Base-by-base conservation (phyloP, 2,888 invertebrate genomes). In the Thera obeliscata region DNA sequence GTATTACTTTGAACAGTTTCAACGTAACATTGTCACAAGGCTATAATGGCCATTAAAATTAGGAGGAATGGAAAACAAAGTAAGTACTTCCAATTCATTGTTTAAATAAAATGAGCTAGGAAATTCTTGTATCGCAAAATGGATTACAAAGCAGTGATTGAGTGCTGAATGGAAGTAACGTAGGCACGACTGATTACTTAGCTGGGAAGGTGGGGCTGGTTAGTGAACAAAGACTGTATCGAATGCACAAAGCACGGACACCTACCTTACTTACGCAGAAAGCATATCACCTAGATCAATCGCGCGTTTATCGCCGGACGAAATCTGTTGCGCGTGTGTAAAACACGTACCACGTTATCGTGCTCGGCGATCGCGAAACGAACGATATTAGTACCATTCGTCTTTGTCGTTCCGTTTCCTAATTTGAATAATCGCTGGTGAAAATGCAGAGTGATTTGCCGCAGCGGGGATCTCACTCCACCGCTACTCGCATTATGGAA, bases 361-460 rank as follows among this genome's bases (percentile, higher is more conserved):
- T 77, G 72, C 80, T 72, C 76, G 78, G 86, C 87, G 85, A 92
- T 93, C 93, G 87, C 87, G 78, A 80, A 83, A 81, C 84, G 84
- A 83, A 82, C 91, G 91, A 90, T 93, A 93, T 93, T 91, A 92
- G 87, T 86, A 86, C 91, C 92, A 93, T 93, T 92, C 93, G 92
- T 93, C 93, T 93, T 89, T 93, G 93, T 93, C 93, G 91, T 90
- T 86, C 87, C 87, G 85, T 87, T 92, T 87, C 87, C 91, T 93
- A 89, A 93, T 93, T 93, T 93, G 89, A 93, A 93, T 93, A 93
- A 93, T 93, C 92, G 90, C 84, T 88, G 90, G 91, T 91, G 90
- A 90, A 91, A 92, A 92, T 90, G 85, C 86, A 86, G 84, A 87
- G 85, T 88, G 87, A 90, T 89, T 90, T 87, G 87, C 87, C 86